A percentile compares a stretch with the other conserved stretches of the same genome.
phyloP scores from a whole-genome alignment of 2,888 invertebrate genomes.

The Nowickia ferox region DNA sequence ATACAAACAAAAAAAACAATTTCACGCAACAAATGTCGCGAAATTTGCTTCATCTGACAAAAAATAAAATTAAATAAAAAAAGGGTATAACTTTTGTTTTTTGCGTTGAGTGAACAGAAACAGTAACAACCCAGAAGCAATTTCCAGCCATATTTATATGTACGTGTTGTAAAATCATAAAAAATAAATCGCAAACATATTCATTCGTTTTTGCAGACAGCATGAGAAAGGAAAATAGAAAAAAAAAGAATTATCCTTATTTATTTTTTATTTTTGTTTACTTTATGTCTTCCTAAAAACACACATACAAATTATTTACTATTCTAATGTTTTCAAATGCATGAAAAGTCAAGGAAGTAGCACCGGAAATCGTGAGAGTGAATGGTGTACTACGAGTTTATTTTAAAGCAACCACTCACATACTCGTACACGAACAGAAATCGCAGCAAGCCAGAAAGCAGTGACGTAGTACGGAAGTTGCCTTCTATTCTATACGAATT shows the following conservation, averaged over 20 bases:
- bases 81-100: constrained; percentile 16
- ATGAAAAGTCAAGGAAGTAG: constrained; percentile 17
- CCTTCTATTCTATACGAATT: no score
- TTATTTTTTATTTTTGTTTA: constrained; percentile 22
- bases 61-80: constrained; percentile 5
- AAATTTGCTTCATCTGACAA: constrained; percentile 53
- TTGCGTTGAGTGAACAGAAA: background rate
- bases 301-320: constrained; percentile 45
- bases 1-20: constrained; percentile 39
- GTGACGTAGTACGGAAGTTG: no score
- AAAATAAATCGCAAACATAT: background rate
- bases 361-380: constrained; percentile 9
- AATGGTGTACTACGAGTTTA: constrained; percentile 6
- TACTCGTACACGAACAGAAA: background rate
- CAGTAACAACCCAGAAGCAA: constrained; percentile 28
- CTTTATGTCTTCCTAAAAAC: constrained; percentile 16
- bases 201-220: background rate
- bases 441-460: no score
- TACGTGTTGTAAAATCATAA: constrained; percentile 23
- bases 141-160: constrained; percentile 2
- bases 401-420: background rate
- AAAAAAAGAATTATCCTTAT: constrained; percentile 12
- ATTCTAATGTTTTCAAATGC: constrained; percentile 23
- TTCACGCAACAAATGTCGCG: constrained; percentile 74
- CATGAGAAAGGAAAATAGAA: background rate